A percentile compares a stretch with the other conserved stretches of the same genome.
Evolutionary conservation across 2,888 invertebrate genomes (phyloP).

Genomic region (Diarsia dahlii): DNA sequence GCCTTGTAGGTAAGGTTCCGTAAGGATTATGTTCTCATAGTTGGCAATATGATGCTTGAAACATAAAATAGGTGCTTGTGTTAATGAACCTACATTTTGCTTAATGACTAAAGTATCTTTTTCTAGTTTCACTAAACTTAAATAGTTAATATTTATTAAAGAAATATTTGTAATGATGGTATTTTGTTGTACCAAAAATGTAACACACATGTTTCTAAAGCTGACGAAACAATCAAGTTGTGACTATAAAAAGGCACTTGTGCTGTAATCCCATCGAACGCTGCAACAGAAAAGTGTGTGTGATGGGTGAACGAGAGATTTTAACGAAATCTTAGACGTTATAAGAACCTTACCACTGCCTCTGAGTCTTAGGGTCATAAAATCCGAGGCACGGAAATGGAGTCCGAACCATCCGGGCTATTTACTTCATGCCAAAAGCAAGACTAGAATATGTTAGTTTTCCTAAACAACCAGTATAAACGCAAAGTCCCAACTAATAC

Average conservation of each 20-base stretch:
- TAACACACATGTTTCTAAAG: background rate
- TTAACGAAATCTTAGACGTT: background rate
- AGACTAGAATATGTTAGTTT: slow-evolving; percentile 24
- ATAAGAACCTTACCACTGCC: background rate
- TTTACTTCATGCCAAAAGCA: slow-evolving; percentile 26
- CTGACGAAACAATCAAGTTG: background rate
- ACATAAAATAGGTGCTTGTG: background rate
- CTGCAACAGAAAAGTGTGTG: background rate
- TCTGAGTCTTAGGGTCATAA: slow-evolving; percentile 1
- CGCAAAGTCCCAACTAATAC: slow-evolving; percentile 43
- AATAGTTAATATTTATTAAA: background rate
- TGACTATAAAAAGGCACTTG: background rate
- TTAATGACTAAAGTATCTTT: background rate
- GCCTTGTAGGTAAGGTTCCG: background rate
- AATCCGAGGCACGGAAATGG: slow-evolving; percentile 18
- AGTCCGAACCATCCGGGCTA: background rate
- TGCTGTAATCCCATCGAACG: background rate
- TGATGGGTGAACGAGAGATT: background rate
- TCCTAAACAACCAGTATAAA: slow-evolving; percentile 22
- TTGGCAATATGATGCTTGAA: slow-evolving; percentile 6
- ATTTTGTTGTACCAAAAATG: background rate
- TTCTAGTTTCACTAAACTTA: background rate
- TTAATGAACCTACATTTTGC: background rate
- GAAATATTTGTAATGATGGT: background rate
- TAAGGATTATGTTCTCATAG: background rate